These are phyloP conservation scores for Drosophila subobscura DNA, from an alignment of 1,140 invertebrate genomes.

Conservation along the genomic window DNA sequence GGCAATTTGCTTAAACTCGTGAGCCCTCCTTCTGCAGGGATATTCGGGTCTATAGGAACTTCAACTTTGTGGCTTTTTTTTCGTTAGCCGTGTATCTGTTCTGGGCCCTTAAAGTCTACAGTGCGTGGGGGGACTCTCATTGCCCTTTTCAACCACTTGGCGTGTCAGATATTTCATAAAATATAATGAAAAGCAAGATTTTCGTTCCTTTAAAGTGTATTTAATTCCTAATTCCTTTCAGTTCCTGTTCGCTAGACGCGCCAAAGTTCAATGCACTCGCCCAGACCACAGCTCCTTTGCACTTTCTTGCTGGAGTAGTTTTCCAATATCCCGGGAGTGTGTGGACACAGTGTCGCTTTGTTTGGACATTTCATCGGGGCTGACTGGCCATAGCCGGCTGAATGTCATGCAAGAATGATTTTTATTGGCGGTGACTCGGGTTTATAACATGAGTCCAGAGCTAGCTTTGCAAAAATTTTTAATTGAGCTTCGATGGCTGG, in stretches of 20 bases:
- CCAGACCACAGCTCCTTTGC: conserved; percentile 1
- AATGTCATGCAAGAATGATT: conserved; percentile 1
- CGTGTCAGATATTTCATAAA: conserved; percentile 62
- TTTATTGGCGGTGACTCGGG: conserved; percentile 11
- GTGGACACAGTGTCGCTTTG: conserved; percentile 42
- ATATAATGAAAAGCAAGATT: conserved; percentile 77
- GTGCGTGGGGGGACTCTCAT: conserved; percentile 21
- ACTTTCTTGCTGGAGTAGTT: background rate
- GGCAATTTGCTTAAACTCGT: conserved; percentile 80
- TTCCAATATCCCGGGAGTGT: conserved; percentile 10
- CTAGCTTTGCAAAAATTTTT: conserved; percentile 44
- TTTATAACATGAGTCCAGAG: conserved; percentile 48
- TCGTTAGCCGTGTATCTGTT: conserved; percentile 13
- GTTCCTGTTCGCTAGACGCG: conserved; percentile 6
- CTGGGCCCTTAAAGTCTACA: conserved; percentile 47
- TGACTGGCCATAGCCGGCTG: too few species aligned
- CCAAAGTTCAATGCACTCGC: conserved; percentile 58
- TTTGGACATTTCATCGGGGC: conserved; percentile 25
- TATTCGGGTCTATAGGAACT: conserved; percentile 33
- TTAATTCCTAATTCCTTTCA: conserved; percentile 21
- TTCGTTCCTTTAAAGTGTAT: conserved; percentile 24
- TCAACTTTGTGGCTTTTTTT: conserved; percentile 45
- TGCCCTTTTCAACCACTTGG: conserved; percentile 57
- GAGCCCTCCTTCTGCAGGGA: conserved; percentile 26
- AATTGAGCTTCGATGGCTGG: conserved; percentile 50